These are phyloP conservation scores for Lepus americanus DNA, from an alignment of 2,113 vertebrate genomes.

Conservation along the genomic window DNA sequence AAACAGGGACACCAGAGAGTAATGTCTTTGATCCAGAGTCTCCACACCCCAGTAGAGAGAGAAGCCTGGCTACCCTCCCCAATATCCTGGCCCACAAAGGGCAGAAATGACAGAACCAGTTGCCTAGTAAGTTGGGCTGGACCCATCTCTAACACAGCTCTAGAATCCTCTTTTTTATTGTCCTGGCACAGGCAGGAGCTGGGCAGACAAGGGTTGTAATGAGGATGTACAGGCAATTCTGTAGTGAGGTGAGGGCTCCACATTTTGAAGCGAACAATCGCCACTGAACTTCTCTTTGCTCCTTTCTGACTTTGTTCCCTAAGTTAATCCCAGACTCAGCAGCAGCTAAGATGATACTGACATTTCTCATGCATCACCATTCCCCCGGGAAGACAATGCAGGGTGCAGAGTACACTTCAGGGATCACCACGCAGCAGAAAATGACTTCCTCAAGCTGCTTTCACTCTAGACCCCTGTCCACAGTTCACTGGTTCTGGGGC, in stretches of 20 bases:
- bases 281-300: background rate
- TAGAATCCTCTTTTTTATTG: background rate
- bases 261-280: background rate
- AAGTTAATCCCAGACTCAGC: constrained; percentile 6
- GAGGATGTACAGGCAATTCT: background rate
- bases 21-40: background rate
- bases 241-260: background rate
- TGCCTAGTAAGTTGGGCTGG: background rate
- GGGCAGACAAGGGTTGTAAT: background rate
- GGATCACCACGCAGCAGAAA: background rate
- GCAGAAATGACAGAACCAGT: background rate
- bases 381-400: background rate
- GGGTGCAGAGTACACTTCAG: background rate
- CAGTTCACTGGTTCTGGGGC: background rate
- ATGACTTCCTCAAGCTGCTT: constrained; percentile 17
- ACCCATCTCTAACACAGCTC: background rate
- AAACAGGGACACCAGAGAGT: background rate
- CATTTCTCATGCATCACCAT: background rate
- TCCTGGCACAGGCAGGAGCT: background rate
- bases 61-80: background rate
- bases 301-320: background rate
- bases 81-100: background rate
- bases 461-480: background rate
- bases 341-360: background rate
- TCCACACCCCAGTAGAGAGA: background rate